These are phyloP conservation scores for Scyliorhinus canicula DNA, from an alignment of 2,797 vertebrate genomes.

Conservation along the genomic window DNA sequence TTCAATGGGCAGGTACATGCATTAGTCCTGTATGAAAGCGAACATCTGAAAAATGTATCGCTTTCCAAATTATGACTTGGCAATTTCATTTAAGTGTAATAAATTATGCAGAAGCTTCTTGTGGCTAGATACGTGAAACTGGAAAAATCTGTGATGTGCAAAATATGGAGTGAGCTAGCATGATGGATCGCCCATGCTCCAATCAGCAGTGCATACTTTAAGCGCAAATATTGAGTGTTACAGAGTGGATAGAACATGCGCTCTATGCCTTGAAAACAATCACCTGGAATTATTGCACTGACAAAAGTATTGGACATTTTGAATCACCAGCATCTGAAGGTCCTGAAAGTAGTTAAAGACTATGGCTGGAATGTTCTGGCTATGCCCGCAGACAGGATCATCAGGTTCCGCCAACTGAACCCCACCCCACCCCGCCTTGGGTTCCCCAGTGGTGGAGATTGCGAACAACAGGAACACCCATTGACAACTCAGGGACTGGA, in stretches of 20 bases:
- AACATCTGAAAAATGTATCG: not conserved
- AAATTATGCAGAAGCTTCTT: not conserved
- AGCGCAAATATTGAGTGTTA: not conserved
- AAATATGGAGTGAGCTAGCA: not conserved
- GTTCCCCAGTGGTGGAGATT: no score
- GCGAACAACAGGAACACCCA: no score
- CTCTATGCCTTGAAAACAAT: not conserved
- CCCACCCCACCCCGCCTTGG: no score
- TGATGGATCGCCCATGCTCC: not conserved
- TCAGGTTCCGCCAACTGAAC: no score
- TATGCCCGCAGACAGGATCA: no score
- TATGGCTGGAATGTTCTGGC: no score
- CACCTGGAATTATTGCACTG: not conserved
- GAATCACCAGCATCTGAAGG: not conserved
- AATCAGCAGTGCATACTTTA: not conserved
- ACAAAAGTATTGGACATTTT: not conserved
- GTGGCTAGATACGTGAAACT: not conserved
- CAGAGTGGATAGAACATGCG: not conserved
- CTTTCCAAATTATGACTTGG: not conserved
- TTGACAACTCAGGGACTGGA: no score
- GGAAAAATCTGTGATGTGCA: not conserved
- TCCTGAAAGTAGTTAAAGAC: not conserved
- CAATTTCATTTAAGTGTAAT: not conserved
- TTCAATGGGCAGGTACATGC: not conserved
- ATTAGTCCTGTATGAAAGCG: not conserved